Conservation (phyloP, 2,113 vertebrate genomes). For the Sphyrna mokarran region DNA sequence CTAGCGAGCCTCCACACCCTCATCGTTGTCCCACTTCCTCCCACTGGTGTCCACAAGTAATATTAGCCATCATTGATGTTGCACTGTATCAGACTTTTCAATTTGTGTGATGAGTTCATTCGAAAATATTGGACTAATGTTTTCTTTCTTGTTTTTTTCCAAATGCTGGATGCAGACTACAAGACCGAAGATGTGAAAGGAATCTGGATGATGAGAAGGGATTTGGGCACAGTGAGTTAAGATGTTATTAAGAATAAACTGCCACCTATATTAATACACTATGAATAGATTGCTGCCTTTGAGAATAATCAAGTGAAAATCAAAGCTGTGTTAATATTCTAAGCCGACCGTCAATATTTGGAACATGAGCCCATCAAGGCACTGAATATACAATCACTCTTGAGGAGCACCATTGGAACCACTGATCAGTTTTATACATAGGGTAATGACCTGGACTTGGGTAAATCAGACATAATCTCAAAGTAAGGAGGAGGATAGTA, state of each 20-base stretch:
- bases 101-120: background rate
- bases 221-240: slow-evolving; percentile 45
- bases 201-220: slow-evolving; percentile 66
- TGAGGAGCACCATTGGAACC: no score
- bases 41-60: background rate
- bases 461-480: no score
- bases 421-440: no score
- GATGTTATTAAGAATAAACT: background rate
- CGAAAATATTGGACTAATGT: background rate
- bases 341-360: background rate
- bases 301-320: background rate
- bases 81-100: background rate
- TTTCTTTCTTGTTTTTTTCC: background rate
- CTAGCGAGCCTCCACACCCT: background rate
- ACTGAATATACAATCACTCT: background rate
- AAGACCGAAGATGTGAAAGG: slow-evolving; percentile 52
- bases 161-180: slow-evolving; percentile 42
- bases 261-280: background rate
- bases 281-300: background rate
- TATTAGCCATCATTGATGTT: background rate
- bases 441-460: no score
- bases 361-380: background rate
- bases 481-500: no score
- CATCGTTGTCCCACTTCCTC: background rate
- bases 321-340: background rate